phyloP scores from a whole-genome alignment of 1,140 invertebrate genomes.

The Ephestia elutella region DNA sequence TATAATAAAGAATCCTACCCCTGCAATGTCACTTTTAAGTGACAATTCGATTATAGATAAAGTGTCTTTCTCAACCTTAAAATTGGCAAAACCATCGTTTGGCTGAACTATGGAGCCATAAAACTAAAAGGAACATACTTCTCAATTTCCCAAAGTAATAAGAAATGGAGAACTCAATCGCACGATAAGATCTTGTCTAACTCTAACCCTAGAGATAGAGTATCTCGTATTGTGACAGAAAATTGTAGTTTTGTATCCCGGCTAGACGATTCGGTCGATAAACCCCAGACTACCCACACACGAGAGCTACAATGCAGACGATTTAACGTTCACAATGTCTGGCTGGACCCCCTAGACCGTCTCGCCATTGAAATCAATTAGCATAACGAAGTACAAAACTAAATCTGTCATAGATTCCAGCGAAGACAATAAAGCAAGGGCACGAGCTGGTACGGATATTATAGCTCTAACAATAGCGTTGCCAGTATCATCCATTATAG shows the following conservation, averaged over 20 bases:
- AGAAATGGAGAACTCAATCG: no score
- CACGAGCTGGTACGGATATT: slow-evolving; percentile 34
- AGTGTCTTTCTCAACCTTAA: no score
- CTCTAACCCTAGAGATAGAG: neutral
- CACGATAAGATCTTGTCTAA: no score
- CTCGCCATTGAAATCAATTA: slow-evolving; percentile 18
- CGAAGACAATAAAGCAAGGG: slow-evolving; percentile 21
- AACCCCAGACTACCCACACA: slow-evolving; percentile 47
- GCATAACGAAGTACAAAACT: neutral
- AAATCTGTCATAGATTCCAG: neutral
- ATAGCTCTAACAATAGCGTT: slow-evolving; percentile 46
- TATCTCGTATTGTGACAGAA: slow-evolving; percentile 6
- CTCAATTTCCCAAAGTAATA: no score
- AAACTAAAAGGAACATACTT: no score
- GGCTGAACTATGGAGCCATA: no score
- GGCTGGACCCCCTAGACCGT: slow-evolving; percentile 24
- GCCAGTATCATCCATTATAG: slow-evolving; percentile 27
- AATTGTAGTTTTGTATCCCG: slow-evolving; percentile 21
- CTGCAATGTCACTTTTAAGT: no score
- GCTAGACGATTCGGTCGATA: slow-evolving; percentile 56
- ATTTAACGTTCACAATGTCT: slow-evolving; percentile 34
- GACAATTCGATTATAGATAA: no score
- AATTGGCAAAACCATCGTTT: no score
- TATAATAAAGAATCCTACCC: no score
- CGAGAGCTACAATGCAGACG: slow-evolving; percentile 44